phyloP scores from a whole-genome alignment of 2,113 vertebrate genomes.

The Blennius ocellaris region DNA sequence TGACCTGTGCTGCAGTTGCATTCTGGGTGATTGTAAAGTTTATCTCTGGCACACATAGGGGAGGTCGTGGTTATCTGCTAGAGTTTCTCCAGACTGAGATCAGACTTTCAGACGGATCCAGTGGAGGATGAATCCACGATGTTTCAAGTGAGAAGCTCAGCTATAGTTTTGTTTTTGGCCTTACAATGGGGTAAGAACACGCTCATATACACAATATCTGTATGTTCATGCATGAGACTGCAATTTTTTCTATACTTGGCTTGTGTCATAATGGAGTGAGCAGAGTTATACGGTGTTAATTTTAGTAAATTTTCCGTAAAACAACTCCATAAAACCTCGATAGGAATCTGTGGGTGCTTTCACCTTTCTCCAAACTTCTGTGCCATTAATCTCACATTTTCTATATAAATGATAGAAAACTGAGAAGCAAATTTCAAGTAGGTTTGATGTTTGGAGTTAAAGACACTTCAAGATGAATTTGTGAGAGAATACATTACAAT shows the following conservation, averaged over 20 bases:
- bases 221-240: neutral
- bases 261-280: neutral
- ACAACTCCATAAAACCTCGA: neutral
- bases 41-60: constrained; percentile 59
- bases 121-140: constrained; percentile 47
- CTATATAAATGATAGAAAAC: too few relatives aligned
- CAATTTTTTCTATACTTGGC: neutral
- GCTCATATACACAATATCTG: neutral
- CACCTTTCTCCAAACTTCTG: too few relatives aligned
- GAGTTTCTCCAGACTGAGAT: constrained; percentile 12
- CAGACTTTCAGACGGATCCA: constrained; percentile 14
- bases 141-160: constrained; percentile 7
- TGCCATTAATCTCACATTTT: too few relatives aligned
- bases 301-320: neutral
- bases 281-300: neutral
- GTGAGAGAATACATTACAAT: too few relatives aligned
- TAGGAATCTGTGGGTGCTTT: neutral
- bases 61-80: constrained; percentile 18
- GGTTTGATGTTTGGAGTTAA: too few relatives aligned
- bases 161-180: constrained; percentile 52
- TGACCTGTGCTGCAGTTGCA: constrained; percentile 31
- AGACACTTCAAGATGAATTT: too few relatives aligned
- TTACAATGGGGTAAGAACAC: constrained; percentile 65
- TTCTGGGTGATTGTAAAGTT: constrained; percentile 79
- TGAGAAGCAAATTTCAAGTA: neutral